Evolutionary conservation across 2,888 invertebrate genomes (phyloP).

Genomic region (Drosophila fulvimacula): DNA sequence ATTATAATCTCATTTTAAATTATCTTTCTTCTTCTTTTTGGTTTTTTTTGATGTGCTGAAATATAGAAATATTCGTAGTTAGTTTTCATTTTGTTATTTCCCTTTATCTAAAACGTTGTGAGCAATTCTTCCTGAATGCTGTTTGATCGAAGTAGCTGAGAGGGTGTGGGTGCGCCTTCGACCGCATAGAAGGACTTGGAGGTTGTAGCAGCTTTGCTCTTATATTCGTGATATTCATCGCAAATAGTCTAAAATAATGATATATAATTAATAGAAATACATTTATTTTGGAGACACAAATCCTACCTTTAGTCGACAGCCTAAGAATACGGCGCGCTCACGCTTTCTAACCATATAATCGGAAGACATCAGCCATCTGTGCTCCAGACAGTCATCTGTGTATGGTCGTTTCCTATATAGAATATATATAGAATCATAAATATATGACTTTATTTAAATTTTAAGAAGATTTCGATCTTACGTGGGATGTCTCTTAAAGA

Average conservation of each 20-base stretch:
- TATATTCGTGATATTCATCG: conserved; percentile 91
- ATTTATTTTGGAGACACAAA: not conserved
- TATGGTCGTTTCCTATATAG: conserved; percentile 93
- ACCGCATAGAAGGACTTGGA: conserved; percentile 87
- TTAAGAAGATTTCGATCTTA: conserved; percentile 85
- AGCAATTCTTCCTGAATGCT: conserved; percentile 94
- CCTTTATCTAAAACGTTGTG: conserved; percentile 83
- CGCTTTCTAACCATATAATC: conserved; percentile 97
- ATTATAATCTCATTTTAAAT: conserved; percentile 18
- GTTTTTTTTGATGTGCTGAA: conserved; percentile 4
- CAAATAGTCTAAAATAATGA: conserved; percentile 87
- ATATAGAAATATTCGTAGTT: conserved; percentile 13
- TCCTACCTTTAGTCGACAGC: conserved; percentile 91
- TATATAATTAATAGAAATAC: not conserved
- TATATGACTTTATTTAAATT: not conserved
- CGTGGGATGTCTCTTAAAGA: conserved; percentile 97
- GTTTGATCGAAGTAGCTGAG: conserved; percentile 90
- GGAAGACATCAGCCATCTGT: conserved; percentile 96
- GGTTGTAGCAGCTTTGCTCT: conserved; percentile 87
- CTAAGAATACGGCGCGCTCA: conserved; percentile 94
- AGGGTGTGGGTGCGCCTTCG: conserved; percentile 86
- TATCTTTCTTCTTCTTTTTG: not conserved
- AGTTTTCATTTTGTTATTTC: not conserved
- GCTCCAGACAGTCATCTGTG: conserved; percentile 97
- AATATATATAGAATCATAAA: conserved; percentile 79